Percentiles rank a stretch among this genome's conserved stretches.
phyloP scores from a whole-genome alignment of 2,113 vertebrate species.

The Cyanoderma ruficeps region DNA sequence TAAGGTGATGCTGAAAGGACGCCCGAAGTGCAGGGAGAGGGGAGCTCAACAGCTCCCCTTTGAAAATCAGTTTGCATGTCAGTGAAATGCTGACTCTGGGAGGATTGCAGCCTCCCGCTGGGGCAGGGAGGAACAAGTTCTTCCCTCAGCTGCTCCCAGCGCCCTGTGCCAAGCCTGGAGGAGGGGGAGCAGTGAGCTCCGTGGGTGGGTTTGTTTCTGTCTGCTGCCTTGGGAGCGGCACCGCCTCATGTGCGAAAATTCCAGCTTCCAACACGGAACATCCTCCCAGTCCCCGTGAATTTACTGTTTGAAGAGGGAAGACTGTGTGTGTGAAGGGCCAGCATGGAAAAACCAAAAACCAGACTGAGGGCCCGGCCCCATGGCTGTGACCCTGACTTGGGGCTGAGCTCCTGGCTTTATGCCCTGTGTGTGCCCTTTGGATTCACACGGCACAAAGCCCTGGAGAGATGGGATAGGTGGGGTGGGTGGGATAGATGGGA shows the following conservation, averaged over 20 bases:
- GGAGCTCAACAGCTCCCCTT: background rate
- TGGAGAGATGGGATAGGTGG: rapidly evolving
- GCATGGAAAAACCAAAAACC: background rate
- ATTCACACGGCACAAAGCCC: rapidly evolving
- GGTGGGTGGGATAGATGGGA: background rate
- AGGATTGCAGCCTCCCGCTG: background rate
- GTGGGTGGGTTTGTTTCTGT: background rate
- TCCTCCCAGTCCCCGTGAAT: background rate
- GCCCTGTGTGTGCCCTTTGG: background rate
- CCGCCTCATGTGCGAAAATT: rapidly evolving
- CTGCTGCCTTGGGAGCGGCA: background rate
- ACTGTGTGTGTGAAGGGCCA: rapidly evolving
- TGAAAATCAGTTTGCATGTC: background rate
- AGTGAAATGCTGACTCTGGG: background rate
- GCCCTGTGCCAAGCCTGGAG: background rate
- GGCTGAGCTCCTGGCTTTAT: background rate
- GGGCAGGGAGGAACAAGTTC: background rate
- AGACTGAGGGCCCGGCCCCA: background rate
- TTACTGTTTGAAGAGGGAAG: background rate
- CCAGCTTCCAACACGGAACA: background rate
- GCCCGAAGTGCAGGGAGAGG: background rate
- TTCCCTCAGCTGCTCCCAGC: background rate
- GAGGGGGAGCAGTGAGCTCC: background rate
- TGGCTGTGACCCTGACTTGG: rapidly evolving
- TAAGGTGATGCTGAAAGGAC: background rate